Evolutionary conservation across 35 echinoderm and acorn worm genomes (phyloP).

Genomic region (Acanthaster planci): DNA sequence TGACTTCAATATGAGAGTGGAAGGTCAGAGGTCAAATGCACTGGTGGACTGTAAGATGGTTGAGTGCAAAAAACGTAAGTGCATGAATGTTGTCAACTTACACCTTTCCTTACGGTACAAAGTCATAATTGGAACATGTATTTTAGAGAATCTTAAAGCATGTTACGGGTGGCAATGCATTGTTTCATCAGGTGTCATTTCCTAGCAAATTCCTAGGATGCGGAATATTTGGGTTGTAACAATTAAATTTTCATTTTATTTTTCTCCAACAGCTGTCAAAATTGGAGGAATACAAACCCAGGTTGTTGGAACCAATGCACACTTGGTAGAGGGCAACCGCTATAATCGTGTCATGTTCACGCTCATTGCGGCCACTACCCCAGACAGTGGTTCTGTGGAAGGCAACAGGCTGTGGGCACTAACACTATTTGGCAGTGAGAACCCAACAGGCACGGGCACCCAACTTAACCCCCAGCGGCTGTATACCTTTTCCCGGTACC

Average conservation of each 20-base stretch:
- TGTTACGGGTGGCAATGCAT: no score
- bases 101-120: not conserved
- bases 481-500: slow-evolving; percentile 51
- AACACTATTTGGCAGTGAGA: slow-evolving; percentile 65
- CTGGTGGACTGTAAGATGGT: slow-evolving; percentile 28
- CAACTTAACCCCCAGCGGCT: slow-evolving; percentile 33
- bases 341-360: slow-evolving; percentile 46
- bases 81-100: not conserved
- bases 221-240: no score
- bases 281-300: not conserved
- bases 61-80: slow-evolving; percentile 41
- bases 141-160: no score
- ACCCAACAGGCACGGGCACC: slow-evolving; percentile 55
- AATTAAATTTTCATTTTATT: not conserved
- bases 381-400: slow-evolving; percentile 39
- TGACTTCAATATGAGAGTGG: slow-evolving; percentile 42
- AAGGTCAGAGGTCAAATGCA: slow-evolving; percentile 7
- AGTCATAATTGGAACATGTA: no score
- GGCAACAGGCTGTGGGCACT: slow-evolving; percentile 75
- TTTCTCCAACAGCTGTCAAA: slow-evolving; percentile 27
- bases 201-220: no score
- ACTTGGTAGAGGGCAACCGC: not conserved
- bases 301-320: not conserved
- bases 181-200: no score
- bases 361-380: slow-evolving; percentile 48